These are phyloP conservation scores for Ariolimax columbianus DNA, from an alignment of 2,888 invertebrate genomes.

Conservation along the genomic window DNA sequence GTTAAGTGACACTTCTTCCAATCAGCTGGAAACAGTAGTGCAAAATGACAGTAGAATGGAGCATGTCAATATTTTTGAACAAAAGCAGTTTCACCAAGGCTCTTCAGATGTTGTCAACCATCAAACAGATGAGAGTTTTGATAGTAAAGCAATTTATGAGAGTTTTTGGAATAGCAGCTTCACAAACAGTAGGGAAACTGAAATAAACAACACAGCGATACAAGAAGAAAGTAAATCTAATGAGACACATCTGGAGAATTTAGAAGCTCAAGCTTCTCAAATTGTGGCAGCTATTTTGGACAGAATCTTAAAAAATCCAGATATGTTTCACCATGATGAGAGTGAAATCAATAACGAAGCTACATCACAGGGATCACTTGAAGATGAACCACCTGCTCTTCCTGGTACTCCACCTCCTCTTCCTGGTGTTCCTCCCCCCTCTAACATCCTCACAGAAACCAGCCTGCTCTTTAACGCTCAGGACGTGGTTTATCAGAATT, in stretches of 20 bases:
- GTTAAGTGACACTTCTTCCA: neutral
- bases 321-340: constrained; percentile 48
- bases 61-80: neutral
- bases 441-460: constrained; percentile 30
- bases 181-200: constrained; percentile 76
- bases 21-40: too few relatives aligned
- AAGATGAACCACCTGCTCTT: constrained; percentile 53
- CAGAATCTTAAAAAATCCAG: constrained; percentile 51
- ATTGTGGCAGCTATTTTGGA: constrained; percentile 37
- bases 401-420: constrained; percentile 53
- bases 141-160: neutral
- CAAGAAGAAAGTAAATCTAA: constrained; percentile 79
- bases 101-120: neutral
- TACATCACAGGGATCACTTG: constrained; percentile 14
- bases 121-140: neutral
- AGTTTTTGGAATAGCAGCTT: neutral
- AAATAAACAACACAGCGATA: constrained; percentile 82
- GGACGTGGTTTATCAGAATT: constrained; percentile 25
- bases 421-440: constrained; percentile 49
- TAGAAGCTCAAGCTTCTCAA: constrained; percentile 18
- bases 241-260: neutral
- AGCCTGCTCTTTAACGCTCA: constrained; percentile 30
- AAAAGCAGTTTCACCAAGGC: too few relatives aligned
- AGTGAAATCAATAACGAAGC: constrained; percentile 45
- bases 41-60: neutral